Percentiles rank a stretch among this genome's conserved stretches.
phyloP scores from a whole-genome alignment of 1,140 invertebrate genomes.

The Drosophila jambulina region DNA sequence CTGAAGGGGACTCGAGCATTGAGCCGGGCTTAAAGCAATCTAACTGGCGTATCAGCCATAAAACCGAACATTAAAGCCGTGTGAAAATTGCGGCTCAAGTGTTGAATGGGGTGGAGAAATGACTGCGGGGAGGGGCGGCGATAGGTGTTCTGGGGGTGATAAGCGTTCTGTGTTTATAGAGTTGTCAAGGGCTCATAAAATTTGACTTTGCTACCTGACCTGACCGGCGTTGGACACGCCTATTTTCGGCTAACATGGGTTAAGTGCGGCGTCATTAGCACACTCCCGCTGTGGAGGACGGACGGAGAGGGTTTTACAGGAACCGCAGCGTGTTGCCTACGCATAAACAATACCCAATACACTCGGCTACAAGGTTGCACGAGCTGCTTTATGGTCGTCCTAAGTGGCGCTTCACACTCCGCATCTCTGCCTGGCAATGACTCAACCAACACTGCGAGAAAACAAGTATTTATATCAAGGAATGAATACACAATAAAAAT shows the following conservation, averaged over 20 bases:
- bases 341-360: slow-evolving; percentile 37
- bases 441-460: slow-evolving; percentile 30
- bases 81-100: slow-evolving; percentile 60
- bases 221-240: slow-evolving; percentile 43
- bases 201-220: slow-evolving; percentile 61
- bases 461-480: background rate
- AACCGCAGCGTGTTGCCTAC: slow-evolving; percentile 60
- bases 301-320: slow-evolving; percentile 25
- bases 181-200: slow-evolving; percentile 76
- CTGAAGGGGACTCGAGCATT: slow-evolving; percentile 21
- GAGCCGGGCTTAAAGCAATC: slow-evolving; percentile 64
- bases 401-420: slow-evolving; percentile 40
- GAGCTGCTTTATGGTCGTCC: slow-evolving; percentile 28
- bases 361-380: slow-evolving; percentile 44
- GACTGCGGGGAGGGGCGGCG: background rate
- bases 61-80: slow-evolving; percentile 67
- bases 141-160: slow-evolving; percentile 39
- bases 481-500: background rate
- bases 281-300: slow-evolving; percentile 40
- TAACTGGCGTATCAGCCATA: slow-evolving; percentile 58
- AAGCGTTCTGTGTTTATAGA: slow-evolving; percentile 70
- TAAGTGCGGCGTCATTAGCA: slow-evolving; percentile 72
- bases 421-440: slow-evolving; percentile 7
- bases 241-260: slow-evolving; percentile 66
- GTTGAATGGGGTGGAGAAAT: slow-evolving; percentile 20